A percentile compares a stretch with the other conserved stretches of the same genome.
These are phyloP conservation scores for Ypsolopha sequella DNA, from an alignment of 2,888 invertebrate species.

Conservation along the genomic window DNA sequence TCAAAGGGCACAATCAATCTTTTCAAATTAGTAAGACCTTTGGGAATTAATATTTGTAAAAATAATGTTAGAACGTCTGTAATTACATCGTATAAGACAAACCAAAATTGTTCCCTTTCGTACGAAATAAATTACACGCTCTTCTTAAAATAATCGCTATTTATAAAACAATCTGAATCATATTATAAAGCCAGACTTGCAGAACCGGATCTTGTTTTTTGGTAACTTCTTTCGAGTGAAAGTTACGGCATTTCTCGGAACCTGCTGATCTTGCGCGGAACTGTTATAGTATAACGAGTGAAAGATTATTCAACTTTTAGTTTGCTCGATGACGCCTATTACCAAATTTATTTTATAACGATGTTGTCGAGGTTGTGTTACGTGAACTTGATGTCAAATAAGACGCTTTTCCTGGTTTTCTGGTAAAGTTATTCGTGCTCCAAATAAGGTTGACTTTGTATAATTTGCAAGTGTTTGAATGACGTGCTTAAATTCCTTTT, in stretches of 20 bases:
- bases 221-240: constrained; percentile 48
- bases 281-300: constrained; percentile 21
- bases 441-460: no score
- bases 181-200: constrained; percentile 16
- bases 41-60: background rate
- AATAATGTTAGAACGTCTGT: no score
- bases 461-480: no score
- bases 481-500: no score
- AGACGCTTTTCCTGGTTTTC: no score
- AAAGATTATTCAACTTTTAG: constrained; percentile 52
- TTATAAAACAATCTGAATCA: constrained; percentile 16
- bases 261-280: constrained; percentile 26
- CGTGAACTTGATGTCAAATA: constrained; percentile 12
- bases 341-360: constrained; percentile 30
- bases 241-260: constrained; percentile 44
- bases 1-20: no score
- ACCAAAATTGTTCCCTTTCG: background rate
- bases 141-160: background rate
- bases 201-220: constrained; percentile 44
- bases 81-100: background rate
- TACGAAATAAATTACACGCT: background rate
- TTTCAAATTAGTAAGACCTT: no score
- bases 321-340: constrained; percentile 35
- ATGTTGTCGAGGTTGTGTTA: constrained; percentile 16
- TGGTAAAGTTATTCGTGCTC: no score